phyloP scores from a whole-genome alignment of 2,888 invertebrate genomes.

The Sphaerophoria rueppellii region DNA sequence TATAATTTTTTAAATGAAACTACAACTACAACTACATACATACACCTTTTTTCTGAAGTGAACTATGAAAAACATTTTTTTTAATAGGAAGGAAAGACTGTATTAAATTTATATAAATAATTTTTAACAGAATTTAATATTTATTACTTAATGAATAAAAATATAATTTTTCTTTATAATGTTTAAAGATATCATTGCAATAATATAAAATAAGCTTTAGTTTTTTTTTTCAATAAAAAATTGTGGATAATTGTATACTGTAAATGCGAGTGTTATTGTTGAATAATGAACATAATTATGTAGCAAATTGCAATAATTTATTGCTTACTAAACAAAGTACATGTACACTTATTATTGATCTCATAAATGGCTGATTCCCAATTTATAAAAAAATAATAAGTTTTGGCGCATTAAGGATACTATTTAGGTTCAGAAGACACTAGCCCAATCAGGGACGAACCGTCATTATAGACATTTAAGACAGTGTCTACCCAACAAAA shows the following conservation, averaged over 20 bases:
- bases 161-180: conserved; percentile 28
- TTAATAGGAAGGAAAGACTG: conserved; percentile 59
- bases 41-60: conserved; percentile 15
- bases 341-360: too few species aligned
- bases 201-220: conserved; percentile 17
- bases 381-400: too few species aligned
- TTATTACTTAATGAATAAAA: conserved; percentile 31
- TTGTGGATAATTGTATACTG: background rate
- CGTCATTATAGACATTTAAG: too few species aligned
- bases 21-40: too few species aligned
- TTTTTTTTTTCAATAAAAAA: conserved; percentile 23
- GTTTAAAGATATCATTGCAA: conserved; percentile 41
- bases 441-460: too few species aligned
- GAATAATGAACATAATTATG: too few species aligned
- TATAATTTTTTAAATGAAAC: conserved; percentile 1
- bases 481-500: too few species aligned
- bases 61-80: conserved; percentile 24
- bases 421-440: too few species aligned
- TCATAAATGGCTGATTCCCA: too few species aligned
- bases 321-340: too few species aligned
- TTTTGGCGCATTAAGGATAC: too few species aligned
- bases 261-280: background rate
- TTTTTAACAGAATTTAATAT: background rate
- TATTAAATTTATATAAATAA: conserved; percentile 38
- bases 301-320: too few species aligned